phyloP scores from a whole-genome alignment of 1,140 invertebrate genomes.

The Megalopta genalis region DNA sequence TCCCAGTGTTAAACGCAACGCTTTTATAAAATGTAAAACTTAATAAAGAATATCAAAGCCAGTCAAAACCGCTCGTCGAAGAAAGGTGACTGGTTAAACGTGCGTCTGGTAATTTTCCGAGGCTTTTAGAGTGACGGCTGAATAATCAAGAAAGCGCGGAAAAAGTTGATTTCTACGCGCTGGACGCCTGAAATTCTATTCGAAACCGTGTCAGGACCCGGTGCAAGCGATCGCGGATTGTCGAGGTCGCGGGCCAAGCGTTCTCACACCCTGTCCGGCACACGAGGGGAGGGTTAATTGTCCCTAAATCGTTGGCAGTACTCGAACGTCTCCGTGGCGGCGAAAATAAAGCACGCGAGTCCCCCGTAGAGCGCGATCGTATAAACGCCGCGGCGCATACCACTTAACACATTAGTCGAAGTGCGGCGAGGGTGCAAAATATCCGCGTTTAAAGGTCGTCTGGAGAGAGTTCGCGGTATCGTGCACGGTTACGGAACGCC shows the following conservation, averaged over 20 bases:
- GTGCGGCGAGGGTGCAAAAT: slow-evolving; percentile 32
- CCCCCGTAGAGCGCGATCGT: neutral
- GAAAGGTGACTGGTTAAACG: no score
- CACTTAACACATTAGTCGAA: slow-evolving; percentile 57
- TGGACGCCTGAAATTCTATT: no score
- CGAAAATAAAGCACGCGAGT: slow-evolving; percentile 30
- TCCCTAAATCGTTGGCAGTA: slow-evolving; percentile 12
- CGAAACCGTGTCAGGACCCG: no score
- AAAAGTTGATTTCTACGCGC: no score
- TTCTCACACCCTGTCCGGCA: neutral
- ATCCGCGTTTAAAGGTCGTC: slow-evolving; percentile 35
- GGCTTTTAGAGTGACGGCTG: no score
- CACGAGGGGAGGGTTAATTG: neutral
- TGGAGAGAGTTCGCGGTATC: slow-evolving; percentile 33
- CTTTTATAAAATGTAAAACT: no score
- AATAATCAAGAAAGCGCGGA: no score
- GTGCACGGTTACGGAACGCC: slow-evolving; percentile 51
- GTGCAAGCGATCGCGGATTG: no score
- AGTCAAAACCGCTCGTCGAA: no score
- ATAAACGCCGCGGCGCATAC: slow-evolving; percentile 39
- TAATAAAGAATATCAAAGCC: no score
- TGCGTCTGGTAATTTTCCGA: no score
- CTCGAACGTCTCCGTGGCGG: neutral
- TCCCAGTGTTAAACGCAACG: no score
- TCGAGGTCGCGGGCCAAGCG: slow-evolving; percentile 3